These are phyloP conservation scores for Progne subis DNA, from an alignment of 2,113 vertebrate species.

Conservation along the genomic window DNA sequence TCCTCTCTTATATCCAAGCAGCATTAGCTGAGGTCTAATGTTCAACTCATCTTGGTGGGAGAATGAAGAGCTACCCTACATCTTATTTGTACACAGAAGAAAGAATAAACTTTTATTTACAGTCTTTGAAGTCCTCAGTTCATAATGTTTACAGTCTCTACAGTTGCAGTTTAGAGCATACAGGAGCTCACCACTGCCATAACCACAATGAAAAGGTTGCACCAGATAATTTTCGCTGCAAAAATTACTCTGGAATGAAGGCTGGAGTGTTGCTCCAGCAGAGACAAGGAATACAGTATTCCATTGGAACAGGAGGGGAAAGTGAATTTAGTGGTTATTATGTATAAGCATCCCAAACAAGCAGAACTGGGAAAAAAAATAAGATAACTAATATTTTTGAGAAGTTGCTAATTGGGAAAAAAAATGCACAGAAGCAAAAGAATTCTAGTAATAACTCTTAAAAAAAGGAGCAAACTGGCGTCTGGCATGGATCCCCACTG, in stretches of 20 bases:
- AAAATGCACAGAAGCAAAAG: neutral
- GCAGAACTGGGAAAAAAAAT: neutral
- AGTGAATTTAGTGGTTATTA: neutral
- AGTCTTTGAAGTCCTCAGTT: neutral
- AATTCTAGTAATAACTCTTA: slow-evolving; percentile 5
- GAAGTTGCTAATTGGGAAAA: slow-evolving; percentile 18
- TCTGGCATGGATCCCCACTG: slow-evolving; percentile 20
- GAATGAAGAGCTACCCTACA: neutral
- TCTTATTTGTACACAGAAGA: neutral
- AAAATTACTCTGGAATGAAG: neutral
- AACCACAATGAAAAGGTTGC: neutral
- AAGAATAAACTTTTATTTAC: neutral
- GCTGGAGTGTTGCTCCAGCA: neutral
- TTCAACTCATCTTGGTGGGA: neutral
- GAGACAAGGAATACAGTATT: neutral
- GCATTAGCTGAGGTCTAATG: neutral
- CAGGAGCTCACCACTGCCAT: neutral
- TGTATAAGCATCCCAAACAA: neutral
- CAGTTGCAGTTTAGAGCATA: neutral
- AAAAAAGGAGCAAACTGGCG: neutral
- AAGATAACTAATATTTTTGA: slow-evolving; percentile 28
- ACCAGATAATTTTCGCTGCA: neutral
- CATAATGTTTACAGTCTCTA: neutral
- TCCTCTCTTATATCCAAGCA: neutral
- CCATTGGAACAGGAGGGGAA: neutral